Base-by-base conservation (phyloP, 2,888 invertebrate genomes). In the Nephrotoma flavescens region DNA sequence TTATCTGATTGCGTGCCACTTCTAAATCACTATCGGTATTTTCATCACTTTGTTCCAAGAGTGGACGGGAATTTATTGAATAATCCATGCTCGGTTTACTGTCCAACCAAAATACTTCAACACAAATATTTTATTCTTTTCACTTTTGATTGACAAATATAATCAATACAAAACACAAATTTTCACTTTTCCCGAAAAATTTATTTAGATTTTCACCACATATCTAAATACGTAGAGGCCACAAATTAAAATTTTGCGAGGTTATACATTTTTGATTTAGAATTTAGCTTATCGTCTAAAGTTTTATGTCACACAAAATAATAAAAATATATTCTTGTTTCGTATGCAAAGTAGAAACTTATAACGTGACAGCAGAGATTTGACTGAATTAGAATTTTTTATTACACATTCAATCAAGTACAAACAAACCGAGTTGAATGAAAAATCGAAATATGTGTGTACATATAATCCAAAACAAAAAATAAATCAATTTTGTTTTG, bases 61-160 rank as follows among this genome's bases (percentile, higher is more conserved):
- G 90, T 6, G 93, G 93, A 87, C 92, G 91, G 87, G 92, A 92
- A 89, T 93, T 93, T 83, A 92, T 90, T 42, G 87, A 83, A 9
- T 41, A 84, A 41, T 87, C 86, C 87, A 87, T 87, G 47, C 41
- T 31, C 31, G 31, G 3, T 31, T 87, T 44, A 44, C 11, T 44
- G 6, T 44, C 4, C 6, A 4, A 6, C 44, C 44, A 44, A 44
- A 44, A 52, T 15, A 6, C n/a, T 52, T 4, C 15, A 15, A 15
- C 52, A 83, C 41, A 83, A 83, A 41, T 83, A 4, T 83, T 11
- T 41, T 41, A 83, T 84, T 31, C 31, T 31, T 31, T 3, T 31
- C 31, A 31, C 31, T 31, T 31, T 31, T 31, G 31, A 6, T 31
- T 71, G 71, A 52, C 11, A 31, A 31, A 31, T 71, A 71, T 19